phyloP scores from a whole-genome alignment of 1,140 invertebrate species.

The Heterodera schachtii region DNA sequence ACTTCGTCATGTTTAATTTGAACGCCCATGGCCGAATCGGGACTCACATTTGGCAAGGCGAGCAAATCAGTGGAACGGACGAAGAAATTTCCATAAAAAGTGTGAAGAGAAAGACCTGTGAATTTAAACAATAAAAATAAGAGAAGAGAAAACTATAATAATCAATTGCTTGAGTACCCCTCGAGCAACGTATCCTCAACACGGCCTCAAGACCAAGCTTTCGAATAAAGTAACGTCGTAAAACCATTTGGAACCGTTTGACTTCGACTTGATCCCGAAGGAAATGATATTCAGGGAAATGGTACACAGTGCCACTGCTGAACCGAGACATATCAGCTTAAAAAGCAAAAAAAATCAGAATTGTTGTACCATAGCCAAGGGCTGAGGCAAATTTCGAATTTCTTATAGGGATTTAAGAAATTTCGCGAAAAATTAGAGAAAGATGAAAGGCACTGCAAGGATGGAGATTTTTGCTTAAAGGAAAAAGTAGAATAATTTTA shows the following conservation, averaged over 20 bases:
- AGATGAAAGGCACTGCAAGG: no score
- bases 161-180: conserved; percentile 69
- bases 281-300: conserved; percentile 85
- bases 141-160: conserved; percentile 31
- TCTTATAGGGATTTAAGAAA: no score
- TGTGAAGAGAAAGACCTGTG: conserved; percentile 81
- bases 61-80: conserved; percentile 94
- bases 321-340: conserved; percentile 78
- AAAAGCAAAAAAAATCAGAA: conserved; percentile 25
- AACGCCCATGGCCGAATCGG: conserved; percentile 96
- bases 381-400: no score
- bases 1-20: conserved; percentile 92
- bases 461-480: no score
- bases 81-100: conserved; percentile 99
- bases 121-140: conserved; percentile 28
- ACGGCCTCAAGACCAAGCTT: conserved; percentile 99
- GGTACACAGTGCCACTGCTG: conserved; percentile 88
- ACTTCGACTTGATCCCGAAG: conserved; percentile 74
- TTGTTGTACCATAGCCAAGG: not conserved
- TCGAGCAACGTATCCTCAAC: conserved; percentile 90
- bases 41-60: conserved; percentile 94
- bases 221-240: conserved; percentile 86
- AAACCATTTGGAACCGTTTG: conserved; percentile 77
- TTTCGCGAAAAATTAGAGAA: no score
- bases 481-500: no score